Evolutionary conservation across 1,140 invertebrate genomes (phyloP).

Genomic region (Hypothenemus hampei): DNA sequence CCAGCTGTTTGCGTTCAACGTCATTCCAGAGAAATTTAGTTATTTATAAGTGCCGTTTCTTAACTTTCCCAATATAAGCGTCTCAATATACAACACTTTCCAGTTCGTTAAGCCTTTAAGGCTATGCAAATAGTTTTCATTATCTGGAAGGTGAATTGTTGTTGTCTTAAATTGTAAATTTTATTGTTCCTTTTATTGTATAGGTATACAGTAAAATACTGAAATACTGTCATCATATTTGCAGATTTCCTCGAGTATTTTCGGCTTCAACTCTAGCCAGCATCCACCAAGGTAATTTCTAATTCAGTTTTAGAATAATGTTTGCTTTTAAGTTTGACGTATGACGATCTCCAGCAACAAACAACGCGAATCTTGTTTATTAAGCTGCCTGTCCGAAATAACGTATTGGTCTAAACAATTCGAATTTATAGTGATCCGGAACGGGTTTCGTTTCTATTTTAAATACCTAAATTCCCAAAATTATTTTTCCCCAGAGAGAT

Average conservation of each 20-base stretch:
- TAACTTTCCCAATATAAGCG: background rate
- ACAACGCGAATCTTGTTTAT: constrained; percentile 14
- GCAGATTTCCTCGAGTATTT: constrained; percentile 47
- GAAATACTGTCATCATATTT: constrained; percentile 23
- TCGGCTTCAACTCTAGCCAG: constrained; percentile 41
- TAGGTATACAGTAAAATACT: no score
- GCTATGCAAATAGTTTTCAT: constrained; percentile 10
- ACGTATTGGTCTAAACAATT: constrained; percentile 11
- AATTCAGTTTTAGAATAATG: background rate
- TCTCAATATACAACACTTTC: constrained; percentile 13
- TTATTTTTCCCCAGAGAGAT: no score
- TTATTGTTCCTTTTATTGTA: no score
- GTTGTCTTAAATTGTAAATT: no score
- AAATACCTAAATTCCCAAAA: no score
- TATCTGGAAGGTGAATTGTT: no score
- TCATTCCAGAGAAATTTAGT: constrained; percentile 1
- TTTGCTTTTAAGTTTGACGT: background rate
- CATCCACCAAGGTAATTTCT: constrained; percentile 44
- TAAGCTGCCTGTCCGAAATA: constrained; percentile 11
- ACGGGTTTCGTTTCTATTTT: background rate
- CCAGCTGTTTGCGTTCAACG: background rate
- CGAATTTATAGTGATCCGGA: constrained; percentile 10
- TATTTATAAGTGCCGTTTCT: constrained; percentile 10
- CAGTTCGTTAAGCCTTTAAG: constrained; percentile 1
- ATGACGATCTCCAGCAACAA: constrained; percentile 23